phyloP scores from a whole-genome alignment of 2,113 vertebrate genomes.

The Panthera leo region DNA sequence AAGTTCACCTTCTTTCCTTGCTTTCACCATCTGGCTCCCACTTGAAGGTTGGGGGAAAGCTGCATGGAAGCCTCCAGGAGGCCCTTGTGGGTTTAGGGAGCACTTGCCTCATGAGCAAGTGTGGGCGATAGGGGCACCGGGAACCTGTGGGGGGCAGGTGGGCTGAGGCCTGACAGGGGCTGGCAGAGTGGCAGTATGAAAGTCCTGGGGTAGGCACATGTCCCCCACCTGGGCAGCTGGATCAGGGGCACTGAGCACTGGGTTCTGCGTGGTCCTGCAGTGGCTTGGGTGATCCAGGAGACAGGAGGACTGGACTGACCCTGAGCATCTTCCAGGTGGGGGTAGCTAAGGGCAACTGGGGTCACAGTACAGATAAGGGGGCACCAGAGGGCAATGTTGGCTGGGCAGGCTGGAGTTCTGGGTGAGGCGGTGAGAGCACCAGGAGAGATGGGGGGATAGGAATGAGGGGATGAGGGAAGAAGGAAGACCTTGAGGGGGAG shows the following conservation, averaged over 20 bases:
- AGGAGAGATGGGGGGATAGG: background rate
- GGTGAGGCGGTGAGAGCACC: too few relatives aligned
- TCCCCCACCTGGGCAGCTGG: accelerated
- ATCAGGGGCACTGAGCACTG: accelerated
- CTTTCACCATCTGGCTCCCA: accelerated
- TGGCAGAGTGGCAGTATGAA: accelerated
- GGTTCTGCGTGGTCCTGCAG: accelerated
- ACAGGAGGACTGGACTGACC: background rate
- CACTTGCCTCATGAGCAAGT: accelerated
- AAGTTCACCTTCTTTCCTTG: background rate
- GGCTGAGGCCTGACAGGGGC: background rate
- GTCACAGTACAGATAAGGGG: accelerated
- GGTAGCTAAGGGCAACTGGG: background rate
- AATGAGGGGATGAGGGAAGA: accelerated
- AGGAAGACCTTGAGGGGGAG: too few relatives aligned
- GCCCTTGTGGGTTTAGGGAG: background rate
- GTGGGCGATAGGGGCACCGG: background rate
- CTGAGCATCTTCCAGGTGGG: background rate
- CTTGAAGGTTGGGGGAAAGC: background rate
- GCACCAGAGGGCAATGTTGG: background rate
- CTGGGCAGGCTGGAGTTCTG: too few relatives aligned
- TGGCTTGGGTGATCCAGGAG: background rate
- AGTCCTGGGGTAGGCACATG: accelerated
- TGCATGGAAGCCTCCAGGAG: accelerated
- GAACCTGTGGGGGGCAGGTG: background rate